Conservation (phyloP, 92 coral and sea anemone species). For the Parazoanthus atlanticus region DNA sequence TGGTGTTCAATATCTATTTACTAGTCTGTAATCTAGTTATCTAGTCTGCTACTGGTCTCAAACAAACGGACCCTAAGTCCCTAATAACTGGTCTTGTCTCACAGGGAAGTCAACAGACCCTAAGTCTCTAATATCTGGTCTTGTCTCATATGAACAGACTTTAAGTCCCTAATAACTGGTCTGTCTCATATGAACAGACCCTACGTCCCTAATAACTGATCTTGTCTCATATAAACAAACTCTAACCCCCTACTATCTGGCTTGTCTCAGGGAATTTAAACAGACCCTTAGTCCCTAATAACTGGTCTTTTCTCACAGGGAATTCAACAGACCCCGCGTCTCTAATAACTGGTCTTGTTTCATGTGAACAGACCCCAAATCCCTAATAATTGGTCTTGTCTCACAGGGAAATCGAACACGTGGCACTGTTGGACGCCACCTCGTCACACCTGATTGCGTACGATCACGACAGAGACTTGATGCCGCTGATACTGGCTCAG, state of each 20-base stretch:
- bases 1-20: too few species aligned
- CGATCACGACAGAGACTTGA: constrained; percentile 74
- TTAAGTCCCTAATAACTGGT: background rate
- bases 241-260: background rate
- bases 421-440: constrained; percentile 63
- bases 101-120: too few species aligned
- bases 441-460: constrained; percentile 74
- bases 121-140: too few species aligned
- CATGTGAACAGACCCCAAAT: too few species aligned
- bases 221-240: background rate
- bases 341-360: too few species aligned
- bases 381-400: background rate
- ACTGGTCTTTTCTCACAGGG: too few species aligned
- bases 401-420: constrained; percentile 64
- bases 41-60: too few species aligned
- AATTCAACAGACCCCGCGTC: too few species aligned
- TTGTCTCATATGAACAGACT: background rate
- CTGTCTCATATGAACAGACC: background rate
- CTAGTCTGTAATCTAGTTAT: too few species aligned
- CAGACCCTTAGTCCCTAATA: too few species aligned
- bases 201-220: too few species aligned
- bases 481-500: constrained; percentile 81
- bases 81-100: background rate
- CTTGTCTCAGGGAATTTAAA: background rate
- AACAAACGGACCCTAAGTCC: background rate